Base-by-base conservation (phyloP, 1,140 invertebrate genomes). In the Globodera ellingtonae region DNA sequence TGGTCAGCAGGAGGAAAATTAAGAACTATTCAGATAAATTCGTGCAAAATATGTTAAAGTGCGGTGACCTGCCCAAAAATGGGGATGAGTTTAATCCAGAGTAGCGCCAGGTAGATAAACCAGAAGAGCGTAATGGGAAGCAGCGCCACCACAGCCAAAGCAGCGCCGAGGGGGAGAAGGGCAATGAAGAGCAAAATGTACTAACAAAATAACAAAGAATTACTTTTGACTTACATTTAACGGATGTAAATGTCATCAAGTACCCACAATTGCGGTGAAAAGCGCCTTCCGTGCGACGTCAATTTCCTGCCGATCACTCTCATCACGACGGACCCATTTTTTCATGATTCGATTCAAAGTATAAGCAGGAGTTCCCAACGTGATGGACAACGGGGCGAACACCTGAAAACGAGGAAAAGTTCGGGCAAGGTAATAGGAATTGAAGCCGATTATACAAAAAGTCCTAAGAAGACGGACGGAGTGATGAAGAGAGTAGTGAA, bases 401-500 rank as follows among this genome's bases (percentile, higher is more conserved):
- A 35, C 35, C 35, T 35, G 56, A 15, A 52, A 52, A 52, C 0
- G 0, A 52, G 4, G 52, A 15, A 52, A 52, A 0, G 52, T 6
- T 52, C 52, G 52, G 52, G 15, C 1, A 35, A 35, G 35, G 35
- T 35, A 69, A 72, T 72, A 13, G n/a, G 3, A 72, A 72, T 72
- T 46, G 13, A 46, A 46, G 13, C 18, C 5, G 9, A 24, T 62
- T 35, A 5, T n/a, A 80, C 79, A 50, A 24, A 80, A 78, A 69
- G 48, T 9, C 62, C 10, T 44, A 80, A 46, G 46, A 52, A 80
- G 46, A 79, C 24, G 1, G 71, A 59, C 48, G 74, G 72, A 46
- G 56, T 80, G 15, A 78, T 50, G 46, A 77, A 79, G 15, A 79
- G n/a, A 65, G 65, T 65, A 44, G 78, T 80, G n/a, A 81, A n/a